Evolutionary conservation across 2,113 vertebrate genomes (phyloP), one percentile per base, ranked within the genome.

Genomic region (Capricornis sumatraensis): DNA sequence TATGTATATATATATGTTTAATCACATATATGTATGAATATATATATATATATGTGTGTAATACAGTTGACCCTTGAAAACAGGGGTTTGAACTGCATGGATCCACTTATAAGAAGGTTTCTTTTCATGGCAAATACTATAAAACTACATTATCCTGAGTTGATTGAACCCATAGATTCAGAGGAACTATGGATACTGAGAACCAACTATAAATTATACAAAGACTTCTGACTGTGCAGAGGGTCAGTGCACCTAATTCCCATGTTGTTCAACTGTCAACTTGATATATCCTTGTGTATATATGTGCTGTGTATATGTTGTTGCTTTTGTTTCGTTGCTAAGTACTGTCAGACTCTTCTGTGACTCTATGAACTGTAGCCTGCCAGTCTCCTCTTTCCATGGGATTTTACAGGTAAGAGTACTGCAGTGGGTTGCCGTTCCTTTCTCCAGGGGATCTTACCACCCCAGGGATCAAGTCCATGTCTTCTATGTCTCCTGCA

Each of bases 1-100:
- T 50, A 64, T 82, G 4, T 67, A 19, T 64, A 25, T 76, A 17
- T 67, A 21, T 55, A 55, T 21, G 4, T 86, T 94, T 89, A 94
- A 28, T 8, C 2, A 30, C 13, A 50, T 86, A 4, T 43, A 12
- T 86, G 23, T 50, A 17, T 89, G 4, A 14, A 14, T 87, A 36
- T 53, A 9, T 17, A 14, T 87, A 36, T 53, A 9, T 17, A 1
- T 78, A 3, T 17, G 1, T 64, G 5, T 83, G 3, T n/a, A 0
- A 55, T 53, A 55, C 50, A 55, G 3, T 25, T 83, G 33, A 25
- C 81, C 19, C 6, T 83, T 83, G 50, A 36, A 52, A 83, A 15
- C 17, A 36, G 50, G 21, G 12, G 2, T 82, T 82, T 82, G 50
- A 83, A 25, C 50, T 53, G 33, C 33, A 36, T 36, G 33, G 19